Base-by-base conservation (phyloP, 2,113 vertebrate genomes). In the Corynorhinus townsendii region DNA sequence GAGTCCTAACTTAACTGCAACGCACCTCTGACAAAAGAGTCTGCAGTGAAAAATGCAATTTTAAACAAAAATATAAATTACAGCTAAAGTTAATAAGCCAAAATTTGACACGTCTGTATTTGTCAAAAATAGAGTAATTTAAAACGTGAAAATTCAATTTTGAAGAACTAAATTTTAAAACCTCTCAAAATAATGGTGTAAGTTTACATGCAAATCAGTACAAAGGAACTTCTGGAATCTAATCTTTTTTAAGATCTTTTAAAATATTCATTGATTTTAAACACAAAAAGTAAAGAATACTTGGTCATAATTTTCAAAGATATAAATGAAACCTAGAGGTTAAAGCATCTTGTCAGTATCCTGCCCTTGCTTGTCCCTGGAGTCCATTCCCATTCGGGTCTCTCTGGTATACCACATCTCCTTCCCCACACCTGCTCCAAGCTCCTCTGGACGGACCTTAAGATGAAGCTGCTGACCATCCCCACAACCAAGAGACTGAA, bases 91-190 rank as follows among this genome's bases (percentile, higher is more conserved):
- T 19, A 76, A 82, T 40, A 95, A 79, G 38, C 12, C 45, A 59
- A 87, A 83, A 47, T n/a, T 81, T 66, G 64, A 47, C 20, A 76
- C 71, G n/a, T 88, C 45, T 86, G 3, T 86, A 88, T 30, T 59
- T 95, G 69, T 77, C 62, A 89, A 95, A 95, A 75, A 80, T 69
- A 79, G 83, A 75, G 20, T 71, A 84, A 40, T 24, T 84, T 43
- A 93, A 93, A 93, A 90, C 68, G 5, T 62, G 19, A 84, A 95
- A 93, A 62, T 64, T 54, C 49, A 76, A 77, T 89, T 95, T 52
- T 69, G 64, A 87, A 73, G n/a, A 91, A 64, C 14, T 40, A 91
- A 92, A 45, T 54, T 83, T 56, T 47, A 7, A 83, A 88, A 28
- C 4, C n/a, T 68, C 12, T 92, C 52, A 56, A 92, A 90, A 91